These are phyloP conservation scores for Lasioglossum albipes DNA, from an alignment of 1,140 invertebrate species.

Conservation along the genomic window DNA sequence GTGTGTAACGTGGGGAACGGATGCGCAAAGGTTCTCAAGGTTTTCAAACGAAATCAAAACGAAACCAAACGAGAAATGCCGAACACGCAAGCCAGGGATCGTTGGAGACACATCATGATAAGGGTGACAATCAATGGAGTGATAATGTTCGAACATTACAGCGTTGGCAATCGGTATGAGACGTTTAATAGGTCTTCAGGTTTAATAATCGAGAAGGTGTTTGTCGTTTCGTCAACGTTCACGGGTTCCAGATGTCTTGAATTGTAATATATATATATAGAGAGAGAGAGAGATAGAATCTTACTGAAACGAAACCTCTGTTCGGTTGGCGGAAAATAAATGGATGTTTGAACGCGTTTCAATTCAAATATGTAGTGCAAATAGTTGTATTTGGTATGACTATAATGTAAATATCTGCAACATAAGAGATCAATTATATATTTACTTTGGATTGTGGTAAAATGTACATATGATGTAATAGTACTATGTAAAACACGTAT, in stretches of 20 bases:
- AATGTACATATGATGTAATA: too few relatives aligned
- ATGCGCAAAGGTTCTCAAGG: neutral
- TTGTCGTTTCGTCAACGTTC: neutral
- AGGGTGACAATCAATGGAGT: too few relatives aligned
- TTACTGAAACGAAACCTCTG: neutral
- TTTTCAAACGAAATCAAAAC: slow-evolving; percentile 1
- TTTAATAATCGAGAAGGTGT: neutral
- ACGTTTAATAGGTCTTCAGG: neutral
- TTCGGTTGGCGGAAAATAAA: neutral
- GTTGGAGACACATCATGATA: neutral
- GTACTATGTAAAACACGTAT: too few relatives aligned
- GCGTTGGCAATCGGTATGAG: neutral
- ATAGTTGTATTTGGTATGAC: too few relatives aligned
- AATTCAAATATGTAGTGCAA: too few relatives aligned
- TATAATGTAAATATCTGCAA: too few relatives aligned
- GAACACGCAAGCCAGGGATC: slow-evolving; percentile 4
- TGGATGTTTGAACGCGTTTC: neutral
- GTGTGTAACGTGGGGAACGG: neutral
- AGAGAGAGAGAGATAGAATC: too few relatives aligned
- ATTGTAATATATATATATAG: too few relatives aligned
- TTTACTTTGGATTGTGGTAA: too few relatives aligned
- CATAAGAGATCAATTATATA: too few relatives aligned
- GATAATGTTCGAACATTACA: slow-evolving; percentile 12
- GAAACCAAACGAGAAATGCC: neutral
- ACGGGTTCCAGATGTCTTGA: neutral